A percentile compares a stretch with the other conserved stretches of the same genome.
These are phyloP conservation scores for Pogoniulus pusillus DNA, from an alignment of 2,797 vertebrate genomes.

Conservation along the genomic window DNA sequence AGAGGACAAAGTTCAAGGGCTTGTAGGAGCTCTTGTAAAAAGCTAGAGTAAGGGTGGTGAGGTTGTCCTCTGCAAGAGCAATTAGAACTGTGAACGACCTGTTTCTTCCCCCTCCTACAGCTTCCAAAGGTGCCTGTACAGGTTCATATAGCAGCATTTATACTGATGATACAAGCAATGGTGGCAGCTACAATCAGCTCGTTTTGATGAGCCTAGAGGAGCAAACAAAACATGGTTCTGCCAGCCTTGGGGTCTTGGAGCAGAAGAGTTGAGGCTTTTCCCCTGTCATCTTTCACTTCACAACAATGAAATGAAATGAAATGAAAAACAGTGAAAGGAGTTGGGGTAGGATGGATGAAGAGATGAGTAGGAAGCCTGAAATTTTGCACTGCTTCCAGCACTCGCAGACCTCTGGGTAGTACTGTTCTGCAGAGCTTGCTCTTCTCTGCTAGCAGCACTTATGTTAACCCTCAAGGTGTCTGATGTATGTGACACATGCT, in stretches of 20 bases:
- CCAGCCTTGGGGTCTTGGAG: neutral
- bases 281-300: neutral
- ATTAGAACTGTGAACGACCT: neutral
- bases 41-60: neutral
- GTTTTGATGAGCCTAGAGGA: neutral
- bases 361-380: neutral
- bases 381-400: neutral
- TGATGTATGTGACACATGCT: too few relatives aligned
- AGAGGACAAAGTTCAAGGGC: neutral
- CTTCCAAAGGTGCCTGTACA: neutral
- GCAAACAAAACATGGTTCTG: too few relatives aligned
- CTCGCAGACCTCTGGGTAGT: neutral
- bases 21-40: neutral
- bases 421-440: neutral
- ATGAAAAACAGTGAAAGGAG: neutral
- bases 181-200: neutral
- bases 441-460: too few relatives aligned
- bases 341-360: too few relatives aligned
- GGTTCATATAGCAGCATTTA: neutral
- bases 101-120: neutral
- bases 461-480: neutral
- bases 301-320: neutral
- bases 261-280: neutral
- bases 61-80: neutral
- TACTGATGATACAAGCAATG: neutral